A percentile compares a stretch with the other conserved stretches of the same genome.
Evolutionary conservation across 2,888 invertebrate genomes (phyloP).

Genomic region (Ommatoiulus sabulosus): DNA sequence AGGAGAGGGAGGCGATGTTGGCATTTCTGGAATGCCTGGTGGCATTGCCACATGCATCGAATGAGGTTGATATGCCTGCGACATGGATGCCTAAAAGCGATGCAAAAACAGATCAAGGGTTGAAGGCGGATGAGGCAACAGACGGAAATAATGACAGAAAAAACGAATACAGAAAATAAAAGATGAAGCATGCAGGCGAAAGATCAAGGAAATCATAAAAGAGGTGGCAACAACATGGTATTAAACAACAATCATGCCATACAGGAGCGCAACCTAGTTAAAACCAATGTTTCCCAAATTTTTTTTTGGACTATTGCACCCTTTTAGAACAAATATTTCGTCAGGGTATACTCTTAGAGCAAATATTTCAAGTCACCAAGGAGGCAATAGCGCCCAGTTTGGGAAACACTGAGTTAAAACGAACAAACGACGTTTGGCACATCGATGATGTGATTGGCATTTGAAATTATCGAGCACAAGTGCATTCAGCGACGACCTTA

Average conservation of each 20-base stretch:
- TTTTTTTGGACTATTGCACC: too few species aligned
- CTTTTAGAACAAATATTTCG: too few species aligned
- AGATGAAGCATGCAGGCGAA: neutral
- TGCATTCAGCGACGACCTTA: neutral
- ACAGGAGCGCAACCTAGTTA: neutral
- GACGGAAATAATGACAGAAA: neutral
- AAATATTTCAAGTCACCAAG: too few species aligned
- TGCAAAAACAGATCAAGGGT: neutral
- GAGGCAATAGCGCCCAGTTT: too few species aligned
- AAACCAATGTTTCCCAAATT: too few species aligned
- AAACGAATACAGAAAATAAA: neutral
- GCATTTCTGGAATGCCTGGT: conserved; percentile 51
- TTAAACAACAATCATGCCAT: neutral
- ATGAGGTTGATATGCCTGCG: conserved; percentile 50
- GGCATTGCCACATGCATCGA: neutral
- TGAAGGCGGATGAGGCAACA: neutral
- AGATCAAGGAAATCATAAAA: conserved; percentile 9
- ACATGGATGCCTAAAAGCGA: neutral
- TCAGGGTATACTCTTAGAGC: too few species aligned
- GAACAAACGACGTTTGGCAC: neutral
- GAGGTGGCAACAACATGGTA: neutral
- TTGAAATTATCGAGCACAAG: neutral
- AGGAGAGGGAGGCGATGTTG: conserved; percentile 54
- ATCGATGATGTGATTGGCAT: too few species aligned
- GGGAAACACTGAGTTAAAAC: too few species aligned